Conservation (phyloP, 2,888 invertebrate species). For the Heliconius ismenius region DNA sequence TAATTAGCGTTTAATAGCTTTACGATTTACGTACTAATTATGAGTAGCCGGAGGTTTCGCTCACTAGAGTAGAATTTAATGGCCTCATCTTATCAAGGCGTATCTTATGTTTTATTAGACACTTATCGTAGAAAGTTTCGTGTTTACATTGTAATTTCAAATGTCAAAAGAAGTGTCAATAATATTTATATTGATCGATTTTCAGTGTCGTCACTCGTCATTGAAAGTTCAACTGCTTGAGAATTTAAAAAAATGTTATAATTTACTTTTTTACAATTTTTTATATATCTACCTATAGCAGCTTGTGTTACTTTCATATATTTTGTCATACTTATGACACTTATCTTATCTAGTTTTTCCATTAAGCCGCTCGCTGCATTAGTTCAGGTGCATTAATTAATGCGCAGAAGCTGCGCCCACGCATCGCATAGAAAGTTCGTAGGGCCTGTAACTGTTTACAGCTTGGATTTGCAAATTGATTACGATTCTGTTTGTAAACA, state of each 20-base stretch:
- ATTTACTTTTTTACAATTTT: background rate
- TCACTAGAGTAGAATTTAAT: slow-evolving; percentile 11
- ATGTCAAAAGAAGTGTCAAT: background rate
- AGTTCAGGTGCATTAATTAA: slow-evolving; percentile 59
- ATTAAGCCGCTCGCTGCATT: slow-evolving; percentile 21
- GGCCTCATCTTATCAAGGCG: slow-evolving; percentile 18
- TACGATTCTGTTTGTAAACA: slow-evolving; percentile 36
- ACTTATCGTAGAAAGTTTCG: slow-evolving; percentile 18
- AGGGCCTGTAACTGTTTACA: slow-evolving; percentile 43
- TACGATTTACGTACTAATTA: slow-evolving; percentile 18
- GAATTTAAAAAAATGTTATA: background rate
- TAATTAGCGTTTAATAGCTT: slow-evolving; percentile 23
- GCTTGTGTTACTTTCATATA: slow-evolving; percentile 15
- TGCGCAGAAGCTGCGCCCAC: slow-evolving; percentile 64
- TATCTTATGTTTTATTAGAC: slow-evolving; percentile 20
- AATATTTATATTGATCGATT: background rate
- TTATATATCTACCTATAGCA: background rate
- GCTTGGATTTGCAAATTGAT: slow-evolving; percentile 42
- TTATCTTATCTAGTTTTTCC: slow-evolving; percentile 42
- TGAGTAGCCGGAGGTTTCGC: background rate
- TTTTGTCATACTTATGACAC: slow-evolving; percentile 47
- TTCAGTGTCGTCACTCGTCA: too few species aligned
- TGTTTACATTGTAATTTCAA: slow-evolving; percentile 18
- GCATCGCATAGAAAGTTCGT: slow-evolving; percentile 61
- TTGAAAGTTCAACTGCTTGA: background rate